Evolutionary conservation across 2,888 invertebrate genomes (phyloP).

Genomic region (Ectemnius continuus): DNA sequence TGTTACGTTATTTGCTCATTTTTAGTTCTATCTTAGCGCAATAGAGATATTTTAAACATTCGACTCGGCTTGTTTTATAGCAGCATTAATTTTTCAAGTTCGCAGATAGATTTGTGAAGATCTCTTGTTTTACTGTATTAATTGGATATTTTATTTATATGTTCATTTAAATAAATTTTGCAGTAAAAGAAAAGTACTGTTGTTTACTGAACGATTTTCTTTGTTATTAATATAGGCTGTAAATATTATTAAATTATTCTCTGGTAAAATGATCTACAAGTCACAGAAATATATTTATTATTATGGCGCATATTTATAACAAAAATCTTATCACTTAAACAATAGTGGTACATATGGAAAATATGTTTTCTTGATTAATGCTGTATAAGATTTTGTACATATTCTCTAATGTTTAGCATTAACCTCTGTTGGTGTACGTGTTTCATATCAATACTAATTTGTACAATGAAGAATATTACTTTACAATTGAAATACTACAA

Average conservation of each 20-base stretch:
- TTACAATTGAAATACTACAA: slow-evolving; percentile 18
- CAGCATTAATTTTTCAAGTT: too few species aligned
- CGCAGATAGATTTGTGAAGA: too few species aligned
- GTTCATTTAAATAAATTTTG: not conserved
- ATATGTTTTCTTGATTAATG: slow-evolving; percentile 19
- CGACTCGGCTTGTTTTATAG: too few species aligned
- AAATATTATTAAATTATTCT: too few species aligned
- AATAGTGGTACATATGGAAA: slow-evolving; percentile 39
- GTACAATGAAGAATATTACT: slow-evolving; percentile 14
- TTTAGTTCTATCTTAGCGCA: too few species aligned
- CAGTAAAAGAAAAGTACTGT: not conserved
- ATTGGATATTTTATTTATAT: not conserved
- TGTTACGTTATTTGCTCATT: too few species aligned
- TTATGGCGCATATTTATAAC: slow-evolving; percentile 20
- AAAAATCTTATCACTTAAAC: slow-evolving; percentile 25
- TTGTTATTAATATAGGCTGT: not conserved
- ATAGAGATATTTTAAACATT: too few species aligned
- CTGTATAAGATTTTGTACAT: slow-evolving; percentile 20
- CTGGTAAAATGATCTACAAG: not conserved
- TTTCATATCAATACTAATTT: not conserved
- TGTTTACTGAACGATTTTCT: not conserved
- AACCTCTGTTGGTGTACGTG: not conserved
- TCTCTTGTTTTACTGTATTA: not conserved
- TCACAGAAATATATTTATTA: slow-evolving; percentile 45
- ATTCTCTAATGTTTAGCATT: slow-evolving; percentile 1